Evolutionary conservation across 2,113 vertebrate genomes (phyloP).

Genomic region (Heptranchias perlo): DNA sequence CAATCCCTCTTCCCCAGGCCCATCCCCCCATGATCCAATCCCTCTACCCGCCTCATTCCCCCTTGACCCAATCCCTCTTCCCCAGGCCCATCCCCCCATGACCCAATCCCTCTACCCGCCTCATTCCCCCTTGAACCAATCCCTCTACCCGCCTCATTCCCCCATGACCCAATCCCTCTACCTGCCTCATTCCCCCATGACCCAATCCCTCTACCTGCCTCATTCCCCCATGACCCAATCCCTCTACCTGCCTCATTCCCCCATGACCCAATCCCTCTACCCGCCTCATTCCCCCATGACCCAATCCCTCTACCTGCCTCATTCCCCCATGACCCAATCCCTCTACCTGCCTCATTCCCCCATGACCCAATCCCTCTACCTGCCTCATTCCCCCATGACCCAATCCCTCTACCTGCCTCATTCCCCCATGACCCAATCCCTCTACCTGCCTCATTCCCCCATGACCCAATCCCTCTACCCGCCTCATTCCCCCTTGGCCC

Average conservation of each 20-base stretch:
- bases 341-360: too few relatives aligned
- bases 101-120: background rate
- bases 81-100: too few relatives aligned
- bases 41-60: background rate
- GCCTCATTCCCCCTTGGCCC: too few relatives aligned
- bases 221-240: too few relatives aligned
- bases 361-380: background rate
- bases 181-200: too few relatives aligned
- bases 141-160: background rate
- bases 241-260: background rate
- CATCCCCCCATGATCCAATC: too few relatives aligned
- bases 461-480: background rate
- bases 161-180: background rate
- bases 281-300: background rate
- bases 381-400: background rate
- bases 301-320: too few relatives aligned
- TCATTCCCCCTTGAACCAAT: background rate
- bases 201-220: background rate
- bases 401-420: background rate
- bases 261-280: background rate
- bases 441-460: background rate
- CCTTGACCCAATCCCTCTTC: background rate
- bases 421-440: too few relatives aligned
- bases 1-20: too few relatives aligned
- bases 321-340: too few relatives aligned